phyloP scores from a whole-genome alignment of 1,140 invertebrate species.

The Micrasema minimum region DNA sequence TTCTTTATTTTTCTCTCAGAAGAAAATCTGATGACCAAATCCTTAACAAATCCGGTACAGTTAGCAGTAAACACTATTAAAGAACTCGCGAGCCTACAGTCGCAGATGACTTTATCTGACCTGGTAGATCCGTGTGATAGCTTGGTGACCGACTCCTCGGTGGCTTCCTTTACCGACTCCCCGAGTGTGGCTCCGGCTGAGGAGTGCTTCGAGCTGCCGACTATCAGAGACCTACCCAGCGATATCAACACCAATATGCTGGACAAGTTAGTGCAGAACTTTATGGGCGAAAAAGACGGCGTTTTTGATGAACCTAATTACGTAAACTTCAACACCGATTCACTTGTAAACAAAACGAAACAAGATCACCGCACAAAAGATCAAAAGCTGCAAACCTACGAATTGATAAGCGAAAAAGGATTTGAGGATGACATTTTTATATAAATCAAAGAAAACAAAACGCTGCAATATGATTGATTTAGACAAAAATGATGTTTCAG shows the following conservation, averaged over 20 bases:
- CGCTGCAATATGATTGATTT: conserved; percentile 34
- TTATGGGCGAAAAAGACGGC: conserved; percentile 38
- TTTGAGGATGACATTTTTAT: conserved; percentile 43
- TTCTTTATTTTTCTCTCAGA: conserved; percentile 57
- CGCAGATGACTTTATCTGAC: conserved; percentile 39
- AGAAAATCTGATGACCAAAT: conserved; percentile 61
- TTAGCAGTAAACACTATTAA: conserved; percentile 62
- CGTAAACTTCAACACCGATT: not conserved
- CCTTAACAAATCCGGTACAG: conserved; percentile 60
- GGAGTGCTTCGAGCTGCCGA: conserved; percentile 61
- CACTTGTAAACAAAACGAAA: conserved; percentile 7
- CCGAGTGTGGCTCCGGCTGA: conserved; percentile 57
- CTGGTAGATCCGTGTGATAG: conserved; percentile 37
- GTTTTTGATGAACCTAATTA: conserved; percentile 18
- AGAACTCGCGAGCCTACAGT: conserved; percentile 58
- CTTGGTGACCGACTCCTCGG: conserved; percentile 19
- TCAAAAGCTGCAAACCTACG: conserved; percentile 30
- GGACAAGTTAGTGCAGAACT: conserved; percentile 30
- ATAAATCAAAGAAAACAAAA: conserved; percentile 46
- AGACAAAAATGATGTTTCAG: not conserved
- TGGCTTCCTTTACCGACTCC: conserved; percentile 31
- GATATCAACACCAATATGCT: conserved; percentile 56
- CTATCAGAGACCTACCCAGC: conserved; percentile 59
- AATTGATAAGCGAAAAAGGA: conserved; percentile 28
- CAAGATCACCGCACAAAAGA: not conserved